A percentile compares a stretch with the other conserved stretches of the same genome.
Evolutionary conservation across 2,888 invertebrate genomes (phyloP).

Genomic region (Steinernema scapterisci): DNA sequence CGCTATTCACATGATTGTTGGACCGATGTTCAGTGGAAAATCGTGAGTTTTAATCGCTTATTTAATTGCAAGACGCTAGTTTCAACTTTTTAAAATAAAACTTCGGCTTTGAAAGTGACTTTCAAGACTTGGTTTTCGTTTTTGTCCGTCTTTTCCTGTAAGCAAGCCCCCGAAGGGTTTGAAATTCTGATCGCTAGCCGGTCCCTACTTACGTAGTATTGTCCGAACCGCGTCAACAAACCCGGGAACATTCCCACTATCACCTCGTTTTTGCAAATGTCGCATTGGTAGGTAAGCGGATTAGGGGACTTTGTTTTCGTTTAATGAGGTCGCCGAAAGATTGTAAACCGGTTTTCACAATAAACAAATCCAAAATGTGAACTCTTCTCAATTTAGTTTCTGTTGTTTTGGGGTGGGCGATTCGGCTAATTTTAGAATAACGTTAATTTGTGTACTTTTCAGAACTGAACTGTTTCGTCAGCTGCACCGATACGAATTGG

Average conservation of each 20-base stretch:
- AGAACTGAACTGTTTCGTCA: constrained; percentile 64
- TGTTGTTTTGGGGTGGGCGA: no score
- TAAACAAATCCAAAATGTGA: neutral
- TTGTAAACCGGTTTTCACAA: neutral
- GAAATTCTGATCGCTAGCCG: no score
- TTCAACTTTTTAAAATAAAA: no score
- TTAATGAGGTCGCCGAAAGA: neutral
- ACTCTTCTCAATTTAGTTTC: neutral
- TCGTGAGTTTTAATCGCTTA: constrained; percentile 42
- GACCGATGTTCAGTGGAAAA: constrained; percentile 54
- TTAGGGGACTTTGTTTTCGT: neutral
- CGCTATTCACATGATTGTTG: constrained; percentile 34
- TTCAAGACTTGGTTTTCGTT: no score
- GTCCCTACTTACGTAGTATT: no score
- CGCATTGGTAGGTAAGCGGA: neutral
- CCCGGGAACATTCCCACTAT: no score
- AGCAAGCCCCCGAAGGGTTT: no score
- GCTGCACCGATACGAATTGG: constrained; percentile 60
- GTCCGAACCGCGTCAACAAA: no score
- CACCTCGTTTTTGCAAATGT: no score
- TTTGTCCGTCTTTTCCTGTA: no score
- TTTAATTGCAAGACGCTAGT: neutral
- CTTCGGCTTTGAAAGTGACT: no score
- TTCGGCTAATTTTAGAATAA: neutral
- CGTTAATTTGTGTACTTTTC: constrained; percentile 2